phyloP scores from a whole-genome alignment of 1,140 invertebrate genomes.

The Drosophila ironensis region DNA sequence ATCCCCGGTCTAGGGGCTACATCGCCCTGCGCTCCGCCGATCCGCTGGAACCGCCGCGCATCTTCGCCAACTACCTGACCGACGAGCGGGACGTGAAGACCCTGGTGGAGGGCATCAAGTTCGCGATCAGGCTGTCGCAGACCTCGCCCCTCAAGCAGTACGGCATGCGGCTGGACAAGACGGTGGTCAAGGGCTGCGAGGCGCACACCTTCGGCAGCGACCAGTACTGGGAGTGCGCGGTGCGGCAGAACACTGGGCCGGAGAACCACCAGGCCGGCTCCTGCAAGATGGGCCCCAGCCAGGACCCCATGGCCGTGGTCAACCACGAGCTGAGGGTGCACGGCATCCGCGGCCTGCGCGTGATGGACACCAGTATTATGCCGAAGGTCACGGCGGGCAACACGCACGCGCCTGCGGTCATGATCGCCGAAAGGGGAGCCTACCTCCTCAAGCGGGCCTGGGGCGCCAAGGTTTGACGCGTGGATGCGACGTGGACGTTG shows the following conservation, averaged over 20 bases:
- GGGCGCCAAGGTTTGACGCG: conserved; percentile 82
- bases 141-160: conserved; percentile 87
- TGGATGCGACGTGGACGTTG: conserved; percentile 81
- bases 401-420: conserved; percentile 85
- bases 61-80: conserved; percentile 92
- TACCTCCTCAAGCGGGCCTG: conserved; percentile 87
- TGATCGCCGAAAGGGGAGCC: conserved; percentile 87
- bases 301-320: conserved; percentile 84
- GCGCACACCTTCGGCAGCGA: conserved; percentile 88
- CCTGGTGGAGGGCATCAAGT: conserved; percentile 89
- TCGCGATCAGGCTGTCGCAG: conserved; percentile 87
- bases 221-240: conserved; percentile 91
- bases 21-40: conserved; percentile 88
- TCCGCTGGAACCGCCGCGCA: conserved; percentile 90
- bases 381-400: conserved; percentile 86
- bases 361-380: conserved; percentile 87
- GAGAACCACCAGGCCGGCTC: conserved; percentile 93
- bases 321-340: conserved; percentile 84
- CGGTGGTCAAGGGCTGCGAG: conserved; percentile 88
- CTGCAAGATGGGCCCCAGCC: conserved; percentile 85
- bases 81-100: conserved; percentile 88
- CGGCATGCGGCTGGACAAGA: conserved; percentile 88
- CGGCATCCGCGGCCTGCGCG: conserved; percentile 83
- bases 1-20: conserved; percentile 92
- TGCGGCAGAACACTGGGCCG: conserved; percentile 88